phyloP scores from a whole-genome alignment of 2,797 vertebrate genomes.

The Anguilla anguilla region DNA sequence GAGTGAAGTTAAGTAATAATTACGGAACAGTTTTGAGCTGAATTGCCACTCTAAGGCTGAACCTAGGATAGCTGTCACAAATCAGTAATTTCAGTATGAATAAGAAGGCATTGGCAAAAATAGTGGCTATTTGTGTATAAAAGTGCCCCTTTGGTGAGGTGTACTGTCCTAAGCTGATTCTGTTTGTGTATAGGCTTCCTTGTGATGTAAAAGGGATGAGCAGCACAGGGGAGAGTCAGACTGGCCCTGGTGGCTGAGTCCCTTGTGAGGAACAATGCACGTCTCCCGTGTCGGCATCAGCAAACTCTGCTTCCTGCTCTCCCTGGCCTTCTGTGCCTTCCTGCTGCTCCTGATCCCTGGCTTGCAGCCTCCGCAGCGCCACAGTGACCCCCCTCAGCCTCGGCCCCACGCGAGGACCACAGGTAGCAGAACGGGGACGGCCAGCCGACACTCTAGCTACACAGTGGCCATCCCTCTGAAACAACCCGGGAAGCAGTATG shows the following conservation, averaged over 20 bases:
- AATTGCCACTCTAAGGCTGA: neutral
- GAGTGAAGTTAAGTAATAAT: neutral
- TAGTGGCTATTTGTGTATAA: neutral
- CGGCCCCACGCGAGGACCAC: slow-evolving; percentile 55
- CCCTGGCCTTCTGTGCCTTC: slow-evolving; percentile 78
- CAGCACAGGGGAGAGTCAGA: slow-evolving; percentile 46
- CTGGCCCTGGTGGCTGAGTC: slow-evolving; percentile 73
- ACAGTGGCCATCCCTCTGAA: neutral
- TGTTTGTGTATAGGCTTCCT: slow-evolving; percentile 48
- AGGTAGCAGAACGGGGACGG: neutral
- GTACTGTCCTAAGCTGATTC: neutral
- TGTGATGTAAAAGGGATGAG: slow-evolving; percentile 63
- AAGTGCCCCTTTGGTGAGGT: neutral
- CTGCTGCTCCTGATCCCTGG: slow-evolving; percentile 79
- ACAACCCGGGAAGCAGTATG: neutral
- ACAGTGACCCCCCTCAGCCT: slow-evolving; percentile 64
- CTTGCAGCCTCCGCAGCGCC: slow-evolving; percentile 62
- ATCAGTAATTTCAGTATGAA: neutral
- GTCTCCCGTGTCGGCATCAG: slow-evolving; percentile 73
- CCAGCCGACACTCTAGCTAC: neutral
- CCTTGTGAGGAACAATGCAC: slow-evolving; percentile 73
- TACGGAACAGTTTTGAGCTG: neutral
- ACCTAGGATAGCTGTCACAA: neutral
- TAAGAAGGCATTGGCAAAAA: neutral
- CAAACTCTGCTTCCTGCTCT: slow-evolving; percentile 83